Evolutionary conservation across 2,113 vertebrate species (phyloP).

Genomic region (Piaya cayana): DNA sequence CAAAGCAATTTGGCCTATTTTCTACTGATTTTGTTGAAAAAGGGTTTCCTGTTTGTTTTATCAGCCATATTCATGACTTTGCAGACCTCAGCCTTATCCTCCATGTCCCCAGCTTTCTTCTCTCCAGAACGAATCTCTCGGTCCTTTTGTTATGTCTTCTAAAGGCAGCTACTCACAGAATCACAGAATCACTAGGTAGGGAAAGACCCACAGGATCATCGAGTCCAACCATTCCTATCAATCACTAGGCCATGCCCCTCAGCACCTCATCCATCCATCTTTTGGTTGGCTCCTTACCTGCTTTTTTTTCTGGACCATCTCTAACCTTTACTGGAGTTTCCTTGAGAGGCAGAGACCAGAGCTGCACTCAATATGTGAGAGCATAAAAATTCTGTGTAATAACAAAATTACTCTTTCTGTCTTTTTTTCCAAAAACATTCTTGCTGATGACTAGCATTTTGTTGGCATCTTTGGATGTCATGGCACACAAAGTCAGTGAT

Average conservation of each 20-base stretch:
- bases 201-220: too few relatives aligned
- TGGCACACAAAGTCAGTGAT: not conserved
- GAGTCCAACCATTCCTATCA: too few relatives aligned
- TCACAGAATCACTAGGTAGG: too few relatives aligned
- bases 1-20: not conserved
- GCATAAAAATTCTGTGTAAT: not conserved
- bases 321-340: fast-evolving
- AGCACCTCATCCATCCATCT: too few relatives aligned
- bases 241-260: too few relatives aligned
- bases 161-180: not conserved
- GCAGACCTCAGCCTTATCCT: not conserved
- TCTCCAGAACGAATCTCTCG: not conserved
- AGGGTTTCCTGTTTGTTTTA: not conserved
- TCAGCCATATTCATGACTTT: not conserved
- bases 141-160: not conserved
- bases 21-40: not conserved
- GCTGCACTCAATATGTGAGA: not conserved
- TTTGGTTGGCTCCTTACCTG: too few relatives aligned
- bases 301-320: not conserved
- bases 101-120: not conserved
- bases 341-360: not conserved
- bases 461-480: not conserved
- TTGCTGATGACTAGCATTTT: not conserved
- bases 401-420: not conserved
- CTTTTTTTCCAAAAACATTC: not conserved